Evolutionary conservation across 2,888 invertebrate genomes (phyloP).

Genomic region (Drosophila affinis): DNA sequence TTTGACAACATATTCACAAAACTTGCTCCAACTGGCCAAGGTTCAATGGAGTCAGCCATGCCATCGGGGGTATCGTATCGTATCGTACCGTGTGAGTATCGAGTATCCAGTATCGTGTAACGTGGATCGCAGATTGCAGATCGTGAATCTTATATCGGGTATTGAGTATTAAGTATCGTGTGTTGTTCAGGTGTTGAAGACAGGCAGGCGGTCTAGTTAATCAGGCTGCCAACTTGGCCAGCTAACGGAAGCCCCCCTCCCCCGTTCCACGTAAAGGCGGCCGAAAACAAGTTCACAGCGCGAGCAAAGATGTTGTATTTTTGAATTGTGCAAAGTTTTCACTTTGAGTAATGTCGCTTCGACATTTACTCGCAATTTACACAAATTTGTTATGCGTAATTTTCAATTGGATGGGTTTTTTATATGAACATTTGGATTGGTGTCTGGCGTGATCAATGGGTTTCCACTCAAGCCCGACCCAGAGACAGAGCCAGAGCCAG

Average conservation of each 20-base stretch:
- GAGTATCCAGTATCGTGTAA: background rate
- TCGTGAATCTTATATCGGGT: background rate
- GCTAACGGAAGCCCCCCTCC: slow-evolving; percentile 32
- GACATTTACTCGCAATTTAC: slow-evolving; percentile 44
- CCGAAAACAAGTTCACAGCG: slow-evolving; percentile 19
- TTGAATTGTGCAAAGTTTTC: slow-evolving; percentile 31
- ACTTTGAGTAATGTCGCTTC: slow-evolving; percentile 6
- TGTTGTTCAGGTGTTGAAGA: too few species aligned
- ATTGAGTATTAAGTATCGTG: background rate
- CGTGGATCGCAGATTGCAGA: background rate
- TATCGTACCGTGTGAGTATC: slow-evolving; percentile 1
- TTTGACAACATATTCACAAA: slow-evolving; percentile 11
- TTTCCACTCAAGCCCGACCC: background rate
- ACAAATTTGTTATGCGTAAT: slow-evolving; percentile 52
- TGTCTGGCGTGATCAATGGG: slow-evolving; percentile 5
- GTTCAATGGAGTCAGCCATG: background rate
- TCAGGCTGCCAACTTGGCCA: slow-evolving; percentile 26
- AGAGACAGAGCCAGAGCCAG: background rate
- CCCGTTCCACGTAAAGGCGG: background rate
- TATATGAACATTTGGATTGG: slow-evolving; percentile 6
- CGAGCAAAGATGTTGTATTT: slow-evolving; percentile 20
- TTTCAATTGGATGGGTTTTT: slow-evolving; percentile 46
- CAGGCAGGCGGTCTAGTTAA: slow-evolving; percentile 20
- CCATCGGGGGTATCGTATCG: background rate
- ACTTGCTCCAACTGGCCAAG: background rate